Evolutionary conservation across 2,113 vertebrate species (phyloP), one percentile per base, ranked within the genome.

Genomic region (Saguinus midas): DNA sequence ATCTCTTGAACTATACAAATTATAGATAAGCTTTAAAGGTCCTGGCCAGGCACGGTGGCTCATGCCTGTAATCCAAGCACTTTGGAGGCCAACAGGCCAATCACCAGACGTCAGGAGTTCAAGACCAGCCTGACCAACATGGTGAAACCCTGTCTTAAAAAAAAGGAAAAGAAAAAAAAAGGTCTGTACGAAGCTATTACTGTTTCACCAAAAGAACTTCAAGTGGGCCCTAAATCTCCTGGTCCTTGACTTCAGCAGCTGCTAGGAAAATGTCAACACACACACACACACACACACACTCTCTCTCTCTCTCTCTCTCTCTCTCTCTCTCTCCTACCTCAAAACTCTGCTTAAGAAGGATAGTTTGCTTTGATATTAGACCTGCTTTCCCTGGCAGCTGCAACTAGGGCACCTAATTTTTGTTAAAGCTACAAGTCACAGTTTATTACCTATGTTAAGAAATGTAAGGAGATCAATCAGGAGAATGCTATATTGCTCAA

Each of bases 361-460:
- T n/a, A 81, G 37, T 86, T 90, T 86, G 32, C 37, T 48, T 78
- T 58, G 52, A 27, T 8, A 57, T 3, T 72, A 86, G n/a, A 89
- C 90, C 43, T 32, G n/a, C 37, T 87, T 66, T 80, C 40, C 35
- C 55, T 73, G 13, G 48, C 75, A 95, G 61, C 50, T 95, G 78
- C 79, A 91, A 92, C 6, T 16, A 87, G 45, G 58, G 27, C 76
- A 95, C 21, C 45, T 82, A 58, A 55, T 93, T 92, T 91, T 95
- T 96, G 23, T 93, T 81, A 92, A 57, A 90, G 81, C 13, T 90
- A 11, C 57, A 87, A 64, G 58, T 66, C 52, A 87, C n/a, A 93
- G 57, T 68, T 76, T 85, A 29, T 45, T 82, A 85, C 92, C 13
- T 86, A 48, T 55, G 86, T 92, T 90, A 92, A 61, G 64, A 92